Conservation (phyloP, 2,888 invertebrate species). For the Ganaspis brasiliensis region DNA sequence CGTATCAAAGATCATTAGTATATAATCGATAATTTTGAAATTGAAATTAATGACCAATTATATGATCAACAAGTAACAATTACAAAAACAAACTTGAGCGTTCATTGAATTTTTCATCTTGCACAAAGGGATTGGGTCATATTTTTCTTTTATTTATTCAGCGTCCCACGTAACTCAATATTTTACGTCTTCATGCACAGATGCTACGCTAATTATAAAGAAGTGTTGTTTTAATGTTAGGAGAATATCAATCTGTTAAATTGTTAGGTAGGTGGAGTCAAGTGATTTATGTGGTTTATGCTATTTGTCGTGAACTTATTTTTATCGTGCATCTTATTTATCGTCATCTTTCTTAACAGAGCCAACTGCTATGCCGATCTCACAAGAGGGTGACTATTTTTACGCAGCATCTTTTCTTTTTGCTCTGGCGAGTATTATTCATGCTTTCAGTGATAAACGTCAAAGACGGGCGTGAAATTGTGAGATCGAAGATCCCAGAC, state of each 20-base stretch:
- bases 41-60: no score
- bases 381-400: slow-evolving; percentile 29
- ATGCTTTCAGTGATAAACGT: slow-evolving; percentile 23
- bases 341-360: slow-evolving; percentile 33
- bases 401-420: slow-evolving; percentile 3
- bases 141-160: slow-evolving; percentile 38
- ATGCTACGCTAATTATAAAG: slow-evolving; percentile 43
- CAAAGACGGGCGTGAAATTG: slow-evolving; percentile 32
- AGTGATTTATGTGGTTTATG: slow-evolving; percentile 36
- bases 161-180: slow-evolving; percentile 34
- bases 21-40: no score
- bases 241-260: slow-evolving; percentile 41
- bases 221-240: slow-evolving; percentile 43
- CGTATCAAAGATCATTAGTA: no score
- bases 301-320: slow-evolving; percentile 39
- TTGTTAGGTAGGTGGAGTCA: slow-evolving; percentile 42
- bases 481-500: slow-evolving; percentile 13
- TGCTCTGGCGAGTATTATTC: background rate
- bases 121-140: slow-evolving; percentile 10
- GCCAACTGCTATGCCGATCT: slow-evolving; percentile 18
- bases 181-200: slow-evolving; percentile 32
- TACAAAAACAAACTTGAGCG: background rate
- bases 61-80: no score
- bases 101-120: background rate
- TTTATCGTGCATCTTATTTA: slow-evolving; percentile 38